Base-by-base conservation (phyloP, 2,113 vertebrate species). In the Rousettus leschenaultii region DNA sequence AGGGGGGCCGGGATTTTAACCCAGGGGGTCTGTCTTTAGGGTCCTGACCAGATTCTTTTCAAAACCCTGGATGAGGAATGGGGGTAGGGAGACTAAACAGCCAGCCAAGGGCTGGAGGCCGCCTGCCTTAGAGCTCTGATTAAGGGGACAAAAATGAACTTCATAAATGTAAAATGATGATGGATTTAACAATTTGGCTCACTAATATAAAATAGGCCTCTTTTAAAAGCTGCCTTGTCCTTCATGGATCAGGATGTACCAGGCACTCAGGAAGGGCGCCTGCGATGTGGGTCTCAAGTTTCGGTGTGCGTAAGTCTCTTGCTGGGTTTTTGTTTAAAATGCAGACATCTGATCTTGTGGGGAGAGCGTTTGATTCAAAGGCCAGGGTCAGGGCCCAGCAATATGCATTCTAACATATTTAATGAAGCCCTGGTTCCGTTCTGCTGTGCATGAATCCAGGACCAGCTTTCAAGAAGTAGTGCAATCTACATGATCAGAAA, bases 141-240 rank as follows among this genome's bases (percentile, higher is more conserved):
- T 22, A 87, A 94, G 43, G 15, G 79, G 15, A 73, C 51, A 74
- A 24, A 79, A 96, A 84, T 80, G 94, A 65, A 51, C 71, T 38
- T 92, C 91, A 85, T 53, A 70, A 65, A 84, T 75, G 89, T 43
- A 70, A 86, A 89, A 82, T 86, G 95, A 96, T 84, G 89, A 90
- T 74, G 28, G 71, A n/a, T 87, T 87, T 14, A 26, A 79, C 86
- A 40, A 24, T 70, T 8, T n/a, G 78, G 18, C 51, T 73, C 48
- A 28, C 43, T 66, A 18, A 61, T 66, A n/a, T 26, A 48, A 94
- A 95, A 57, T 19, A 26, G 33, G 0, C 0, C 65, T 82, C 38
- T 95, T 96, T 75, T 38, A 75, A 84, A 59, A 91, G 51, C 92
- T 70, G 40, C 24, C 61, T 78, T 89, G 38, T 68, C 33, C 73